Evolutionary conservation across 1,140 invertebrate genomes (phyloP).

Genomic region (Drosophila erecta): DNA sequence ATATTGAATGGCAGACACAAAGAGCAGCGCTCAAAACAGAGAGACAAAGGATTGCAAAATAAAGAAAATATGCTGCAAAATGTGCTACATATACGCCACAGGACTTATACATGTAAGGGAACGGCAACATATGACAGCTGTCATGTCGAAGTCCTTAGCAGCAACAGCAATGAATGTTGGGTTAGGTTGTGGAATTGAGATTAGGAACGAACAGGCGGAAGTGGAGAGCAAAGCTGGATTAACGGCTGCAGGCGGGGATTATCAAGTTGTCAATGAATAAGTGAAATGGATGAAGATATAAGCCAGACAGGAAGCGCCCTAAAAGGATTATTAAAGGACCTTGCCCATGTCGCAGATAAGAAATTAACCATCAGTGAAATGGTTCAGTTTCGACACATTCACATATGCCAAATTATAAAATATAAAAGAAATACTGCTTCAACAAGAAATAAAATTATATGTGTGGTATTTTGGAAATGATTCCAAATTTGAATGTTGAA

Average conservation of each 20-base stretch:
- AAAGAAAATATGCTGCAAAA: conserved; percentile 52
- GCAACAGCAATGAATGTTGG: conserved; percentile 69
- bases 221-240: conserved; percentile 60
- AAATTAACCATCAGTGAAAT: too few species aligned
- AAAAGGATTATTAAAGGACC: conserved; percentile 27
- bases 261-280: conserved; percentile 75
- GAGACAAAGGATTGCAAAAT: conserved; percentile 39
- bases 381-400: too few species aligned
- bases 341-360: background rate
- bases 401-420: too few species aligned
- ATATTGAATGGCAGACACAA: conserved; percentile 16
- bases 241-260: conserved; percentile 65
- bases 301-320: conserved; percentile 40
- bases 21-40: conserved; percentile 45
- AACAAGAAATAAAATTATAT: too few species aligned
- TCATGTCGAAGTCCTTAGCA: conserved; percentile 73
- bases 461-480: too few species aligned
- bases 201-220: conserved; percentile 57
- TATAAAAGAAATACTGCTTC: too few species aligned
- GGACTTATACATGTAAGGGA: conserved; percentile 29
- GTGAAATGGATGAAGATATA: conserved; percentile 49
- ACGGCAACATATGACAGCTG: conserved; percentile 78
- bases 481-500: too few species aligned
- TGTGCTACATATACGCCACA: conserved; percentile 10
- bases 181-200: conserved; percentile 78